Evolutionary conservation across 2,113 vertebrate species (phyloP).

Genomic region (Geococcyx californianus): DNA sequence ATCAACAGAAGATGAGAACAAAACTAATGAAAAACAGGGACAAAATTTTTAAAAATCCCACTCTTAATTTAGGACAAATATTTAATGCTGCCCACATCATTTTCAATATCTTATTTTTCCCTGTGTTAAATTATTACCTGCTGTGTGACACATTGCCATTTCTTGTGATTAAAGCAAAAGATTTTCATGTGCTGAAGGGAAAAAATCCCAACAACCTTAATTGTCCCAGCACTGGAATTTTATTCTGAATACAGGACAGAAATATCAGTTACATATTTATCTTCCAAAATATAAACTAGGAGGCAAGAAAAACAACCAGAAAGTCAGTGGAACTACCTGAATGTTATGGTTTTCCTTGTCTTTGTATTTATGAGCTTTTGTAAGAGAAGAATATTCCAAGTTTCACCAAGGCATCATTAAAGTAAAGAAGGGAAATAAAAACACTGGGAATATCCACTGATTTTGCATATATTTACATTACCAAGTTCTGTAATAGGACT

Average conservation of each 20-base stretch:
- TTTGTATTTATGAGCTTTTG: neutral
- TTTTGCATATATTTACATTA: neutral
- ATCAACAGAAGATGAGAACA: neutral
- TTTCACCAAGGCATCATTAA: neutral
- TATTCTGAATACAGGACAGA: neutral
- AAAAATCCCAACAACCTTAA: neutral
- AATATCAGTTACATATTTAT: neutral
- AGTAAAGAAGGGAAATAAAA: neutral
- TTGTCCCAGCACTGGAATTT: neutral
- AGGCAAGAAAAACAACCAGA: neutral
- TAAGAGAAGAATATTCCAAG: neutral
- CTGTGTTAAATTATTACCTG: constrained; percentile 13
- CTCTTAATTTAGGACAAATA: constrained; percentile 3
- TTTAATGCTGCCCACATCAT: neutral
- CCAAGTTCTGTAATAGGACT: neutral
- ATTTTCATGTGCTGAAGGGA: neutral
- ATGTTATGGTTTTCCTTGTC: neutral
- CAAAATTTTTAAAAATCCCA: neutral
- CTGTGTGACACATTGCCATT: neutral
- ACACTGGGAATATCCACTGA: neutral
- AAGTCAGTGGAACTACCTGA: neutral
- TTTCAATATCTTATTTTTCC: neutral
- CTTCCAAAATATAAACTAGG: neutral
- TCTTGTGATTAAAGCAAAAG: neutral
- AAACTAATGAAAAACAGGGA: constrained; percentile 25